Conservation (phyloP, 1,140 invertebrate genomes). For the Drosophila kikkawai region DNA sequence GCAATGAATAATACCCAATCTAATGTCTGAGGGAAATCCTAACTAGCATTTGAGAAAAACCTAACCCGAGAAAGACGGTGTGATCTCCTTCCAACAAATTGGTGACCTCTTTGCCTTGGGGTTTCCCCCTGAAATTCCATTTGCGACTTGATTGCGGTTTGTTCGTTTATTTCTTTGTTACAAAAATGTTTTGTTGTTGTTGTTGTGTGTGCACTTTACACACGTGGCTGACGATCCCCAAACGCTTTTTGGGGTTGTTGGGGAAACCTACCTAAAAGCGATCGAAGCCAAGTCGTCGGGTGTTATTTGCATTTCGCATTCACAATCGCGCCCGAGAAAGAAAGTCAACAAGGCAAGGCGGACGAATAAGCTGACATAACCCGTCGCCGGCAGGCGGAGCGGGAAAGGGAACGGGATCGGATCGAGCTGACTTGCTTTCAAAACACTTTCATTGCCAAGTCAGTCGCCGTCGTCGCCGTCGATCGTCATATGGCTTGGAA, state of each 20-base stretch:
- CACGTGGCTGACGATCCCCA: constrained; percentile 57
- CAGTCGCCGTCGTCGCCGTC: constrained; percentile 32
- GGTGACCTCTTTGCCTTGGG: constrained; percentile 33
- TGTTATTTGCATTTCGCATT: constrained; percentile 72
- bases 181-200: not conserved
- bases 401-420: constrained; percentile 9
- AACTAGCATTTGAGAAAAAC: constrained; percentile 26
- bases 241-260: not conserved
- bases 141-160: constrained; percentile 23
- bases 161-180: constrained; percentile 21
- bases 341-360: constrained; percentile 69
- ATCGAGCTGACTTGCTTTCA: constrained; percentile 40
- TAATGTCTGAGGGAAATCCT: constrained; percentile 24
- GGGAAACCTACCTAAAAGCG: constrained; percentile 15
- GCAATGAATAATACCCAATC: constrained; percentile 19
- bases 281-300: constrained; percentile 21
- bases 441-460: constrained; percentile 75
- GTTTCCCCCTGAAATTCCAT: constrained; percentile 35
- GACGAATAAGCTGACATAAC: constrained; percentile 69
- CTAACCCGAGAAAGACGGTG: not conserved
- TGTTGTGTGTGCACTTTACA: constrained; percentile 12
- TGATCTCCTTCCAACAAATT: constrained; percentile 31
- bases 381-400: not conserved
- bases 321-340: constrained; percentile 55
- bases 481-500: constrained; percentile 51